phyloP scores from a whole-genome alignment of 2,888 invertebrate species.

The Sturmia bella region DNA sequence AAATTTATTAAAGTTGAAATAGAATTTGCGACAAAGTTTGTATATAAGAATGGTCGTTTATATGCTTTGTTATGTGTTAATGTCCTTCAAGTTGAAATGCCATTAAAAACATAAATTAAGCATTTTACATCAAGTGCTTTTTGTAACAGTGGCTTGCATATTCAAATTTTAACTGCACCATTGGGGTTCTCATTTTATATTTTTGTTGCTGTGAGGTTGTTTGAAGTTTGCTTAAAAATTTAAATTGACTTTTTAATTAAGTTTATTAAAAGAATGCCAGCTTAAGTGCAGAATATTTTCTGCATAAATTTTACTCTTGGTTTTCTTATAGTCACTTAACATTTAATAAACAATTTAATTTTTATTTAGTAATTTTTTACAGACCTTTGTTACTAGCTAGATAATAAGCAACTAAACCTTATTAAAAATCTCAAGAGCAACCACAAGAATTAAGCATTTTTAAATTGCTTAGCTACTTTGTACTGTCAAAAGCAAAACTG shows the following conservation, averaged over 20 bases:
- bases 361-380: neutral
- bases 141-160: conserved; percentile 17
- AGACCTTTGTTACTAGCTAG: too few relatives aligned
- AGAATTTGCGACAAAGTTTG: neutral
- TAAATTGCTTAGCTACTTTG: too few relatives aligned
- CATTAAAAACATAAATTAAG: conserved; percentile 53
- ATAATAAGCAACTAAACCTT: too few relatives aligned
- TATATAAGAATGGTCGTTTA: neutral
- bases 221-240: conserved; percentile 51
- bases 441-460: too few relatives aligned
- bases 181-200: conserved; percentile 26
- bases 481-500: too few relatives aligned
- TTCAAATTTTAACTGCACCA: conserved; percentile 46
- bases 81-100: conserved; percentile 22
- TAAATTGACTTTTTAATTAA: conserved; percentile 61
- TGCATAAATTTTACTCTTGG: too few relatives aligned
- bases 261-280: neutral
- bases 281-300: too few relatives aligned
- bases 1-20: neutral
- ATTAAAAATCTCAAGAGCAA: too few relatives aligned
- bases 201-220: conserved; percentile 16
- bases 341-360: too few relatives aligned
- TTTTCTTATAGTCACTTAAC: too few relatives aligned
- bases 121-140: conserved; percentile 25
- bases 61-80: neutral